Base-by-base conservation (phyloP, 1,140 invertebrate species). In the Tribolium castaneum region DNA sequence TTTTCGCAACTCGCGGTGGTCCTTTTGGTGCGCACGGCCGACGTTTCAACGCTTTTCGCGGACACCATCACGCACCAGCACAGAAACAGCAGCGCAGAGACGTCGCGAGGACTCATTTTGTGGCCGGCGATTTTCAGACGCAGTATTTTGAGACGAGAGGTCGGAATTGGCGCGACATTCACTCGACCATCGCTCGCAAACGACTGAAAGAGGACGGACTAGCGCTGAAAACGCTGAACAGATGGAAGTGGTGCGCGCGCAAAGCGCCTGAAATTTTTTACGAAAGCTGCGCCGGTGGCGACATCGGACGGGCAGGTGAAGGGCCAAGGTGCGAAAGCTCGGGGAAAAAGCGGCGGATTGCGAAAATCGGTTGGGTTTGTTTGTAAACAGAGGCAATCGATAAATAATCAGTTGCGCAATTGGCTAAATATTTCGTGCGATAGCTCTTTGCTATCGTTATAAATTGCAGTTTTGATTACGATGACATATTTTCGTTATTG, bases 61-160 rank as follows among this genome's bases (percentile, higher is more conserved):
- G 59, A 35, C 59, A 66, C 59, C 59, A 66, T 66, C 59, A 66
- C 59, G 35, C 59, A 34, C 25, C 25, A 66, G 34, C 59, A 66
- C 59, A 66, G 4, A 66, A 66, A 34, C 59, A 66, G 16, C 16
- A 30, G 25, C 59, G 59, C 19, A 34, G 59, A 34, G n/a, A 35
- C 2, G 14, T 12, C 34, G 25, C 25, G 25, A 34, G 59, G 30
- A 66, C 19, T 25, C 54, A 59, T 59, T 59, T 59, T 59, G 54
- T 25, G 39, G 9, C 39, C 9, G 39, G n/a, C 54, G 54, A 59
- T 59, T 59, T 66, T 66, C n/a, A 66, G 59, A 66, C 59, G 59
- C 30, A 66, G 13, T 66, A 35, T 66, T 35, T 14, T 12, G 6
- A 59, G 14, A 59, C 54, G 54, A 25, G 7, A 30, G 30, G 6